Base-by-base conservation (phyloP, 2,113 vertebrate species). In the Myotis brandtii region DNA sequence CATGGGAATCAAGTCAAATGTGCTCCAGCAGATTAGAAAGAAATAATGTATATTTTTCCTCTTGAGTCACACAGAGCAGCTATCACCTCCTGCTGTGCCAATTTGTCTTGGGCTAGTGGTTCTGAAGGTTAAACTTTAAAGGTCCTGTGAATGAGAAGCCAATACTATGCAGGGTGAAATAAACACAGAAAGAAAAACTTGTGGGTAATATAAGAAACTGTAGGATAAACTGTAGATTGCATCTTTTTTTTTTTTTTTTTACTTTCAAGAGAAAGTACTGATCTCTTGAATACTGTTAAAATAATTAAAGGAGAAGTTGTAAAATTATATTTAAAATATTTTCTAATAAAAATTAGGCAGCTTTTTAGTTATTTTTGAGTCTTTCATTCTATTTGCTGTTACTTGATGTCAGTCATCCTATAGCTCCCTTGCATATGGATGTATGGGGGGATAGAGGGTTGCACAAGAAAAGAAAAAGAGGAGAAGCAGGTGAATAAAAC, bases 71-170 rank as follows among this genome's bases (percentile, higher is more conserved):
- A 94, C 70, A 93, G 77, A 96, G 77, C 69, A 75, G 34, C 91
- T 92, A 40, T 85, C 70, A 67, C 83, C 93, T 95, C 91, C 84
- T 89, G 80, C 95, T 85, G 76, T 64, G 91, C 83, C 93, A 95
- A 97, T 97, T 96, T 97, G 66, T 97, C 95, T 96, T 89, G 82
- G 89, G 64, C 67, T 89, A 88, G 76, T 54, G 69, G 48, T 84
- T 97, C 66, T 97, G 93, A 97, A 97, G 97, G 95, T 96, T 91
- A 97, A 94, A 92, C 66, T 94, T 59, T 89, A 93, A 96, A 97
- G 93, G 96, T 96, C 89, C 46, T 96, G 3, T 90, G 30, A 91
- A 77, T 83, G 66, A 94, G 80, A 89, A 96, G 13, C 21, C 27
- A 34, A 17, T 54, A n/a, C 20, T 75, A 23, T 4, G 40, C 4